Percentiles rank a stretch among this genome's conserved stretches.
Conservation (phyloP, 2,888 invertebrate genomes). For the Ennomos erosarius region DNA sequence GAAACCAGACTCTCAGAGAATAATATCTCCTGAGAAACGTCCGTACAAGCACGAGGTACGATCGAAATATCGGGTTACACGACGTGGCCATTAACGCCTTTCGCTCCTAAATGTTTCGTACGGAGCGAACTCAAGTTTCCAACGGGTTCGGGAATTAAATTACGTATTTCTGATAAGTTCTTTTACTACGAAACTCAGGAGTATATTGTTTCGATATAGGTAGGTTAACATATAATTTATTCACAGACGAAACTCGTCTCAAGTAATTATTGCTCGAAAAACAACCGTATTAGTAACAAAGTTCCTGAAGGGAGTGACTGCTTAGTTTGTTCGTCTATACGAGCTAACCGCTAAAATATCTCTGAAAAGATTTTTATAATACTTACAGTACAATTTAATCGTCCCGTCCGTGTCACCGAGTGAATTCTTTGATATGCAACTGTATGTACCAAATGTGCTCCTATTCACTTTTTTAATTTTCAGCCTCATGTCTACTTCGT, state of each 20-base stretch:
- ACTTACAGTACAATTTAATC: slow-evolving; percentile 90
- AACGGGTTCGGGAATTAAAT: slow-evolving; percentile 38
- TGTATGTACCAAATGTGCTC: slow-evolving; percentile 88
- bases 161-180: slow-evolving; percentile 37
- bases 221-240: slow-evolving; percentile 23
- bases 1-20: slow-evolving; percentile 24
- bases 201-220: slow-evolving; percentile 12
- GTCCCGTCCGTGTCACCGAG: slow-evolving; percentile 90
- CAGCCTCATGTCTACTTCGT: slow-evolving; percentile 90
- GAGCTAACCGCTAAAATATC: too few species aligned
- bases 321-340: too few species aligned
- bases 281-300: neutral
- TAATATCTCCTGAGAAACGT: slow-evolving; percentile 40
- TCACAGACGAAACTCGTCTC: slow-evolving; percentile 1
- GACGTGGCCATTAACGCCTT: slow-evolving; percentile 61
- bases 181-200: slow-evolving; percentile 27
- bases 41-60: slow-evolving; percentile 43
- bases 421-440: slow-evolving; percentile 90
- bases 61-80: slow-evolving; percentile 62
- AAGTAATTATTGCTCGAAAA: neutral
- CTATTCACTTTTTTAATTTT: slow-evolving; percentile 87
- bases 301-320: too few species aligned
- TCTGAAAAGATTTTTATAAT: neutral
- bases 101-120: slow-evolving; percentile 49
- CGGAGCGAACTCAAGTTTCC: slow-evolving; percentile 39